A percentile compares a stretch with the other conserved stretches of the same genome.
Evolutionary conservation across 2,797 vertebrate species (phyloP).

Genomic region (Etheostoma nigrum): DNA sequence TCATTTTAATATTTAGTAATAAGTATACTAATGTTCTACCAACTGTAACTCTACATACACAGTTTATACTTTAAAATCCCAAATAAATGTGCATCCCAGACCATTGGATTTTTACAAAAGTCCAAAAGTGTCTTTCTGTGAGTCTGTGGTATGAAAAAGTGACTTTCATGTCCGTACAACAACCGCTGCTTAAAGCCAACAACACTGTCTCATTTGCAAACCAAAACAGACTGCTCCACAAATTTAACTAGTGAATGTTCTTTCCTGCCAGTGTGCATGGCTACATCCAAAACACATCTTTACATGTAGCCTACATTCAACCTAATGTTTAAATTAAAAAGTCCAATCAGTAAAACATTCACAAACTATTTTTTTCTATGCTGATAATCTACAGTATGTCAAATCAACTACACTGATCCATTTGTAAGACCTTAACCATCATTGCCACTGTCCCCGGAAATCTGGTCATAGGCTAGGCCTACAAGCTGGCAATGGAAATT

Average conservation of each 20-base stretch:
- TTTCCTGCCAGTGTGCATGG: neutral
- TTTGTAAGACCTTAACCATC: neutral
- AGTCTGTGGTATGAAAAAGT: neutral
- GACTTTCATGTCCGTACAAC: conserved; percentile 9
- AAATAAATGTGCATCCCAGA: neutral
- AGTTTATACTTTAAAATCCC: neutral
- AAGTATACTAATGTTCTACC: neutral
- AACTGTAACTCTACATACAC: neutral
- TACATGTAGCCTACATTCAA: neutral
- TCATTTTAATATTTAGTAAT: neutral
- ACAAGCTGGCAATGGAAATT: neutral
- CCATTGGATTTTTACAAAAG: neutral
- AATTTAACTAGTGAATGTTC: neutral
- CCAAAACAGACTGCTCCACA: conserved; percentile 47
- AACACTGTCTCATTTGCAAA: conserved; percentile 68
- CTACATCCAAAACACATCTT: neutral
- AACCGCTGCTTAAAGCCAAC: conserved; percentile 21
- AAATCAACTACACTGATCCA: conserved; percentile 3
- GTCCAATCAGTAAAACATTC: neutral
- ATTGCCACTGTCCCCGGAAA: neutral
- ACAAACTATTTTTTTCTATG: neutral
- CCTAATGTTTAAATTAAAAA: neutral
- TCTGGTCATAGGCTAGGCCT: neutral
- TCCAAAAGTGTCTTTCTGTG: neutral
- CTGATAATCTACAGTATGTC: neutral